Percentiles rank a stretch among this genome's conserved stretches.
phyloP scores from a whole-genome alignment of 2,113 vertebrate genomes.

The Hydrolagus affinis region DNA sequence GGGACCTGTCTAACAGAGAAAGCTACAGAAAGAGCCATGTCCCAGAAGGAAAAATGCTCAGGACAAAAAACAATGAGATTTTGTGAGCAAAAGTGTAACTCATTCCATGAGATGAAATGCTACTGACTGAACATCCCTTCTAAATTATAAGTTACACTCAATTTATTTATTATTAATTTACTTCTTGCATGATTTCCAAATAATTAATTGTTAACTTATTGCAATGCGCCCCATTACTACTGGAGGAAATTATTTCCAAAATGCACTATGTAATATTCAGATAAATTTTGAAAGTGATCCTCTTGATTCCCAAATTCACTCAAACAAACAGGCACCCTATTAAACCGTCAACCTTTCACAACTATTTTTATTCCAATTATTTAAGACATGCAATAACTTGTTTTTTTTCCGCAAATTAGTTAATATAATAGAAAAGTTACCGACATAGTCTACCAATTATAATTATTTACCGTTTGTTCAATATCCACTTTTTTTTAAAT shows the following conservation, averaged over 20 bases:
- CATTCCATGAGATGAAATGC: background rate
- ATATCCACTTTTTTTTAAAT: too few relatives aligned
- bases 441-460: too few relatives aligned
- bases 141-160: background rate
- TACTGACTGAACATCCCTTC: background rate
- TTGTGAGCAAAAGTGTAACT: background rate
- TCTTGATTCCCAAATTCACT: too few relatives aligned
- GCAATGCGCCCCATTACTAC: background rate
- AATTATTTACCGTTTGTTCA: too few relatives aligned
- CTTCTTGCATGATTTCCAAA: background rate
- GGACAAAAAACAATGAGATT: background rate
- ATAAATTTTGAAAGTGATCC: too few relatives aligned
- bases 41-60: background rate
- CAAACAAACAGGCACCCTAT: too few relatives aligned
- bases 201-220: background rate
- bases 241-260: background rate
- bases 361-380: too few relatives aligned
- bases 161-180: background rate
- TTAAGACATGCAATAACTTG: too few relatives aligned
- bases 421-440: too few relatives aligned
- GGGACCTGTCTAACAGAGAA: background rate
- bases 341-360: too few relatives aligned
- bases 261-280: background rate
- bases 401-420: too few relatives aligned
- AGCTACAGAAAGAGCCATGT: background rate